Percentiles rank a stretch among this genome's conserved stretches.
These are phyloP conservation scores for Limosa lapponica DNA, from an alignment of 2,797 vertebrate genomes.

Conservation along the genomic window DNA sequence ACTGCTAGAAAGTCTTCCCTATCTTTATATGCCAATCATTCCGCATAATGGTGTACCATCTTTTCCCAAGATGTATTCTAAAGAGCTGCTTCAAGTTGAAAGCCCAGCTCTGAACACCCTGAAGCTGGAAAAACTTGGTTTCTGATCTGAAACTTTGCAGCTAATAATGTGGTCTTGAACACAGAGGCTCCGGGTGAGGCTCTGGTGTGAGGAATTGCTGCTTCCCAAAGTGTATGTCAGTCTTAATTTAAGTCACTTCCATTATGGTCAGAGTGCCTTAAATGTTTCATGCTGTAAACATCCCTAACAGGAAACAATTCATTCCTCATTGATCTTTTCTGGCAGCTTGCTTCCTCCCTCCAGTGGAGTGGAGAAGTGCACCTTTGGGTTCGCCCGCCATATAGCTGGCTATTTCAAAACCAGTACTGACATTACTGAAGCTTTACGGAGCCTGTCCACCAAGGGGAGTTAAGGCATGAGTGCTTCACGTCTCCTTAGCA, in stretches of 20 bases:
- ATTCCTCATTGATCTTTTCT: conserved; percentile 43
- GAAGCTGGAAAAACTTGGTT: not conserved
- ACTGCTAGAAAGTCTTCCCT: not conserved
- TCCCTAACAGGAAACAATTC: conserved; percentile 40
- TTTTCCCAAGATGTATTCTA: not conserved
- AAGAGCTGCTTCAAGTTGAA: not conserved
- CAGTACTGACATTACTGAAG: not conserved
- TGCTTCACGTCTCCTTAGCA: not conserved
- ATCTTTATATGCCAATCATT: not conserved
- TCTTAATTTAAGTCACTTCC: conserved; percentile 8
- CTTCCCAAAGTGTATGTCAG: not conserved
- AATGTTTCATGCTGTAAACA: conserved; percentile 39
- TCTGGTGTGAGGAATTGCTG: not conserved
- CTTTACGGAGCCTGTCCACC: not conserved
- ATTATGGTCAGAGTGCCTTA: not conserved
- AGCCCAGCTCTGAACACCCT: not conserved
- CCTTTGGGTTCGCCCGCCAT: not conserved
- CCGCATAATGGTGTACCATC: not conserved
- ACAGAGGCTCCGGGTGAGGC: not conserved
- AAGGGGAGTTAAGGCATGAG: not conserved
- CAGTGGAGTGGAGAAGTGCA: not conserved
- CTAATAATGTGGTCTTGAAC: not conserved
- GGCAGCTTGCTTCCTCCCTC: conserved; percentile 13
- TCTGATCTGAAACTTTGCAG: not conserved
- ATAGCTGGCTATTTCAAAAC: not conserved